Evolutionary conservation across 1,140 invertebrate species (phyloP).

Genomic region (Sitodiplosis mosellana): DNA sequence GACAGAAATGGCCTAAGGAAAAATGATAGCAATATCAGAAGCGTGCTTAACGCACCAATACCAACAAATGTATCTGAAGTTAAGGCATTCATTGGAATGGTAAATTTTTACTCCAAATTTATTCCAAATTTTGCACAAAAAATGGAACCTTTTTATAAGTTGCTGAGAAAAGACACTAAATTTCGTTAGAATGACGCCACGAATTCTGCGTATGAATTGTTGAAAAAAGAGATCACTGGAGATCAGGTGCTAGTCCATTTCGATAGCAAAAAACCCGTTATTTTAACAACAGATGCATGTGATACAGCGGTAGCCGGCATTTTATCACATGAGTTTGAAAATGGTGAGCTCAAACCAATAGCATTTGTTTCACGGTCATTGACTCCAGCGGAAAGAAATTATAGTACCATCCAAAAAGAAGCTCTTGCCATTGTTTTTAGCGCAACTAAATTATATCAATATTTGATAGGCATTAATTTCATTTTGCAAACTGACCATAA

Average conservation of each 20-base stretch:
- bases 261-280: conserved; percentile 5
- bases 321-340: conserved; percentile 6
- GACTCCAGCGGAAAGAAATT: conserved; percentile 25
- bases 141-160: conserved; percentile 14
- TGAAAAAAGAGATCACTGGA: background rate
- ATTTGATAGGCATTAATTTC: conserved; percentile 30
- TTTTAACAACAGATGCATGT: conserved; percentile 6
- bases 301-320: conserved; percentile 5
- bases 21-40: conserved; percentile 9
- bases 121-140: conserved; percentile 14
- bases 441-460: conserved; percentile 32
- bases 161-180: conserved; percentile 11
- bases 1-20: conserved; percentile 10
- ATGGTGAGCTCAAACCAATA: conserved; percentile 19
- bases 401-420: conserved; percentile 33
- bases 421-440: conserved; percentile 30
- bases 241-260: conserved; percentile 7
- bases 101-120: conserved; percentile 20
- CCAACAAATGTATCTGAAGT: conserved; percentile 12
- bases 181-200: conserved; percentile 11
- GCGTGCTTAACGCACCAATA: conserved; percentile 8
- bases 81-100: conserved; percentile 13
- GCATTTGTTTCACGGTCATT: conserved; percentile 26
- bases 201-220: conserved; percentile 1
- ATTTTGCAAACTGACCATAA: conserved; percentile 29